Evolutionary conservation across 2,797 vertebrate genomes (phyloP).

Genomic region (Etheostoma perlongum): DNA sequence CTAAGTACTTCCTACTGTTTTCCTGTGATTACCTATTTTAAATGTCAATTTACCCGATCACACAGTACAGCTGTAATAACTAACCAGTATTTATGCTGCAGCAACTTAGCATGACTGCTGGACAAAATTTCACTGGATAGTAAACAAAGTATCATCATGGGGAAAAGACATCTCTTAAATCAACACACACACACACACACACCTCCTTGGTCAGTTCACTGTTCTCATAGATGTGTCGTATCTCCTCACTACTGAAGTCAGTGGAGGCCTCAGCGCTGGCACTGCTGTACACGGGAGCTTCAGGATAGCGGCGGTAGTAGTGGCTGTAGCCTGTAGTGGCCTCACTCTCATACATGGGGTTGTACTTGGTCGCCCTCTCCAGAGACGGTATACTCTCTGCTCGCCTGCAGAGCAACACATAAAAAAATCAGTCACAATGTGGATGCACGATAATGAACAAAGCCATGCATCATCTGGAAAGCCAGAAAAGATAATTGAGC

Average conservation of each 20-base stretch:
- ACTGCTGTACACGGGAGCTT: slow-evolving; percentile 86
- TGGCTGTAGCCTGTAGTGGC: slow-evolving; percentile 88
- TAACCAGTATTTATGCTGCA: neutral
- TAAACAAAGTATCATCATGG: neutral
- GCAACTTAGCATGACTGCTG: neutral
- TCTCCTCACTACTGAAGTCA: slow-evolving; percentile 96
- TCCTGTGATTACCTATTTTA: neutral
- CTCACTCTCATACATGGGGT: slow-evolving; percentile 93
- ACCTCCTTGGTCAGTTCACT: slow-evolving; percentile 95
- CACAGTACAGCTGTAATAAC: neutral
- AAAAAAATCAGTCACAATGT: neutral
- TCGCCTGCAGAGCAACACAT: slow-evolving; percentile 73
- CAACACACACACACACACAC: slow-evolving; percentile 7
- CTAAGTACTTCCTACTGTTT: no score
- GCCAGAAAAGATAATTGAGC: neutral
- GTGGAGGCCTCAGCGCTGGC: slow-evolving; percentile 90
- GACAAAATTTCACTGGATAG: neutral
- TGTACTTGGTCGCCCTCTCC: slow-evolving; percentile 93
- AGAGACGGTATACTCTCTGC: slow-evolving; percentile 89
- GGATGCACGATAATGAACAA: neutral
- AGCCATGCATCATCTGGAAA: neutral
- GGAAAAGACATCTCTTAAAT: neutral
- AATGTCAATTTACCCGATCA: neutral
- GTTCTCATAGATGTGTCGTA: slow-evolving; percentile 94
- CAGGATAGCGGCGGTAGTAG: slow-evolving; percentile 89